phyloP scores from a whole-genome alignment of 1,140 invertebrate genomes.

The Caenorhabditis inopinata region DNA sequence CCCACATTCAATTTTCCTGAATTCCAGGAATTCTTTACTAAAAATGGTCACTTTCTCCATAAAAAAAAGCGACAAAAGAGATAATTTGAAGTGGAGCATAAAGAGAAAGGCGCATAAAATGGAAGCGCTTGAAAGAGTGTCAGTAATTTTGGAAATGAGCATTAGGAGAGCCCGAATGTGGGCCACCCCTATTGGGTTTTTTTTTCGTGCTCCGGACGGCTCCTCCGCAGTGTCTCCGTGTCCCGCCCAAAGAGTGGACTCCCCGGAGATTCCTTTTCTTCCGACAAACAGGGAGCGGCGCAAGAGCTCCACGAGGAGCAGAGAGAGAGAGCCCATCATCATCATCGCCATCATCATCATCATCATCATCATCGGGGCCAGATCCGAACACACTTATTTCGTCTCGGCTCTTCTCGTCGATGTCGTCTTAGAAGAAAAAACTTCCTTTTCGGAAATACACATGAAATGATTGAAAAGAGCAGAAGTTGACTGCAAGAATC shows the following conservation, averaged over 20 bases:
- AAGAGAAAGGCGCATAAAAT: no score
- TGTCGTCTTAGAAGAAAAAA: conserved; percentile 2
- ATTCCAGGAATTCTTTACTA: no score
- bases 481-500: background rate
- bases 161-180: background rate
- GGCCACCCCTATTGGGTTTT: conserved; percentile 12
- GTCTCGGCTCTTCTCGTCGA: conserved; percentile 6
- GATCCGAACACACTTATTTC: conserved; percentile 29
- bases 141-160: conserved; percentile 22
- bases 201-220: background rate
- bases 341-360: background rate
- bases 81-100: no score
- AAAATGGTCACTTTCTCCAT: no score
- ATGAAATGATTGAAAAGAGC: no score
- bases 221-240: background rate
- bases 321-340: conserved; percentile 20
- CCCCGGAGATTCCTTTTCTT: conserved; percentile 9
- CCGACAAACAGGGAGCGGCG: conserved; percentile 22
- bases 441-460: conserved; percentile 28
- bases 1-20: no score
- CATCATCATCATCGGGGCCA: background rate
- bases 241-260: conserved; percentile 16
- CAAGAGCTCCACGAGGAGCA: background rate
- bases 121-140: no score
- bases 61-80: no score